Conservation (phyloP, 92 coral and sea anemone genomes). For the Micromussa lordhowensis region DNA sequence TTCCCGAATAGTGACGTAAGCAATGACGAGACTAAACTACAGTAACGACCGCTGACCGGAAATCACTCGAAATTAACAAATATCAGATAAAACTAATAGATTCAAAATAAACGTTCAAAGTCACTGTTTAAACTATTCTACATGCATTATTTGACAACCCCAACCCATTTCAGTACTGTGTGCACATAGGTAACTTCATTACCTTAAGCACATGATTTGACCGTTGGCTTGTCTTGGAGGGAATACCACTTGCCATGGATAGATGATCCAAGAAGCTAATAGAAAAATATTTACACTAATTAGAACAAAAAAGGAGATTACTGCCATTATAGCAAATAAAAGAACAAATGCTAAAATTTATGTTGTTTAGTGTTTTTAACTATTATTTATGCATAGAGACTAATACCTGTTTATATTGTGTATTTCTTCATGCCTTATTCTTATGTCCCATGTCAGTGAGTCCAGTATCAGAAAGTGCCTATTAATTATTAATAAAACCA, state of each 20-base stretch:
- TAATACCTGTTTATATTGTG: constrained; percentile 57
- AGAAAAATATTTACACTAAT: background rate
- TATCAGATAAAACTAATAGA: no score
- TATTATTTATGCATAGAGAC: background rate
- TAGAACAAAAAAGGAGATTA: background rate
- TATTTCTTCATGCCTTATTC: constrained; percentile 67
- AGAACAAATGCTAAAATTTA: no score
- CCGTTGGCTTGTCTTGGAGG: constrained; percentile 51
- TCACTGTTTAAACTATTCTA: no score
- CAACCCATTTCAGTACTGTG: no score
- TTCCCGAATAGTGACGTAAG: no score
- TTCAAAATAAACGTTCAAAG: no score
- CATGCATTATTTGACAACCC: no score
- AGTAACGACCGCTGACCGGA: no score
- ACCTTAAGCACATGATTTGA: constrained; percentile 63
- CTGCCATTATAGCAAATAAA: background rate
- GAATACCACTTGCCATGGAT: constrained; percentile 28
- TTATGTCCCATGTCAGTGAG: constrained; percentile 78
- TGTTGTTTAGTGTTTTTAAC: background rate
- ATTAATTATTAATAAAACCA: no score
- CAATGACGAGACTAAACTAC: no score
- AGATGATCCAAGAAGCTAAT: constrained; percentile 61
- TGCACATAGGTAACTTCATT: background rate
- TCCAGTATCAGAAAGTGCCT: constrained; percentile 79
- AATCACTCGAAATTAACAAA: no score